These are phyloP conservation scores for Numida meleagris DNA, from an alignment of 2,113 vertebrate species.

Conservation along the genomic window DNA sequence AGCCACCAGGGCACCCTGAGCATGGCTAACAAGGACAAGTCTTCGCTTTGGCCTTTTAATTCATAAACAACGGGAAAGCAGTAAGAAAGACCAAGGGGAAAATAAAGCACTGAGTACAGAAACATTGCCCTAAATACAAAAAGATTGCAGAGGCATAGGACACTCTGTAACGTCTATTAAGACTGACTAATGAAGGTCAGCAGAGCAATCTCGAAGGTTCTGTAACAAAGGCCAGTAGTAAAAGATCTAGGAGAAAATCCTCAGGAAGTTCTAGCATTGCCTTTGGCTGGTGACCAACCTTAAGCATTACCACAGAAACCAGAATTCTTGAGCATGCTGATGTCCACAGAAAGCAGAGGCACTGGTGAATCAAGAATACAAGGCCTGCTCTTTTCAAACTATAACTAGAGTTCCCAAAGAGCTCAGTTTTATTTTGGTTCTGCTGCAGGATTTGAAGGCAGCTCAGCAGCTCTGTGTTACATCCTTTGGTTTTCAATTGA, in stretches of 20 bases:
- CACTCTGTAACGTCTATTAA: not conserved
- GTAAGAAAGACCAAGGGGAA: not conserved
- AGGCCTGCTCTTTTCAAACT: not conserved
- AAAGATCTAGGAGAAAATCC: not conserved
- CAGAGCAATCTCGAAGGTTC: not conserved
- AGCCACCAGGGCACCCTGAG: not conserved
- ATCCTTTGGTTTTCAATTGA: not conserved
- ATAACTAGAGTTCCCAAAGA: accelerated
- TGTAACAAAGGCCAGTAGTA: not conserved
- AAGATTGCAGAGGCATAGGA: not conserved
- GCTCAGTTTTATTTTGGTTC: not conserved
- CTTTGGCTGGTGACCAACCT: not conserved
- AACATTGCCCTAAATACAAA: not conserved
- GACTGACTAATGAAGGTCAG: not conserved
- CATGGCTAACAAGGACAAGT: not conserved
- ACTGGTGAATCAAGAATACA: not conserved
- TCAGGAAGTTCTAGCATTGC: not conserved
- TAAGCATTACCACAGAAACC: not conserved
- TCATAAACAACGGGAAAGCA: not conserved
- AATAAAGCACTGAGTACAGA: not conserved
- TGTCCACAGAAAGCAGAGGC: not conserved
- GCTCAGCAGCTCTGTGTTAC: not conserved
- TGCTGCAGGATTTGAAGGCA: not conserved
- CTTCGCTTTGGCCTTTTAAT: not conserved
- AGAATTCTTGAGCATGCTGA: not conserved